Evolutionary conservation across 2,113 vertebrate genomes (phyloP).

Genomic region (Ptychochromis oligacanthus): DNA sequence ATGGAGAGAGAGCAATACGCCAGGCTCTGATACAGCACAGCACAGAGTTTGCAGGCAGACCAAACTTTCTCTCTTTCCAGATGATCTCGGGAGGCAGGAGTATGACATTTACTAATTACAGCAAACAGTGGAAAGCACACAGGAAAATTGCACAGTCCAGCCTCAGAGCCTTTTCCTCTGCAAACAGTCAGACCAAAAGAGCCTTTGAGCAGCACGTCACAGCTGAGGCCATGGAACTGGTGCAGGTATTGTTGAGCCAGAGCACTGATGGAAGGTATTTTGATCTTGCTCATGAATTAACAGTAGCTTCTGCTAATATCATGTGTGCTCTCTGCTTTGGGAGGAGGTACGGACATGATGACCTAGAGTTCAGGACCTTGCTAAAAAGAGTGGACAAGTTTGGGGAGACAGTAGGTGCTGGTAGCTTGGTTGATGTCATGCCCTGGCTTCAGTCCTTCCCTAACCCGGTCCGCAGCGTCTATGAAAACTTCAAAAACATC

Average conservation of each 20-base stretch:
- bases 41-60: conserved; percentile 85
- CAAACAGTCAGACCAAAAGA: conserved; percentile 77
- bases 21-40: conserved; percentile 82
- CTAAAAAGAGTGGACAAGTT: conserved; percentile 81
- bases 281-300: conserved; percentile 78
- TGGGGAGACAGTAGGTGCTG: conserved; percentile 86
- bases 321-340: conserved; percentile 89
- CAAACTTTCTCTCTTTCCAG: conserved; percentile 85
- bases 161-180: conserved; percentile 83
- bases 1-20: conserved; percentile 81
- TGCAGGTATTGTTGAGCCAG: conserved; percentile 73
- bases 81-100: conserved; percentile 85
- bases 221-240: conserved; percentile 82
- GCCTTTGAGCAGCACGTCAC: conserved; percentile 82
- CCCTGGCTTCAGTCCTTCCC: conserved; percentile 89
- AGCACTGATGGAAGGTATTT: conserved; percentile 74
- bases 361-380: conserved; percentile 84
- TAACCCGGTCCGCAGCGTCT: conserved; percentile 85
- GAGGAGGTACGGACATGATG: conserved; percentile 82
- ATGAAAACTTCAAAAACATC: conserved; percentile 84
- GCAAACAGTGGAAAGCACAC: conserved; percentile 83
- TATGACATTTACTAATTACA: conserved; percentile 83
- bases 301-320: conserved; percentile 85
- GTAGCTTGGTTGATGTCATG: conserved; percentile 88
- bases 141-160: conserved; percentile 83